Conservation (phyloP, 2,113 vertebrate species). For the Corythornis cristatus region DNA sequence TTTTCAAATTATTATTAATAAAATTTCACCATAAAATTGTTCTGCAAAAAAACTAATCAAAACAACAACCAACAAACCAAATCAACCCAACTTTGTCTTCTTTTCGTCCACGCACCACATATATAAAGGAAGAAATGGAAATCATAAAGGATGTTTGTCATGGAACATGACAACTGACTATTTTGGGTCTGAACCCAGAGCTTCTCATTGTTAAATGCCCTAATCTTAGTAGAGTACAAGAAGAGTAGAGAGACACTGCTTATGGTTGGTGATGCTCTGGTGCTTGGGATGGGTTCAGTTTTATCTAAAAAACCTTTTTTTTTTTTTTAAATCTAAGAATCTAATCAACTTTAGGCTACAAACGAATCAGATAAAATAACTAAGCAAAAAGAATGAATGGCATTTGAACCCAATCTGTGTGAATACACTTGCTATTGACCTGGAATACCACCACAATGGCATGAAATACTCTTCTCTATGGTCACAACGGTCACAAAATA, state of each 20-base stretch:
- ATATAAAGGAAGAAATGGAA: not conserved
- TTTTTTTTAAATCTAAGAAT: not conserved
- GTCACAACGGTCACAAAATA: not conserved
- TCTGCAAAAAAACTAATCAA: not conserved
- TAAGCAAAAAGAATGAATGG: not conserved
- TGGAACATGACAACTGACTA: not conserved
- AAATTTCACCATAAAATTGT: not conserved
- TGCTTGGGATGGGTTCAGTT: not conserved
- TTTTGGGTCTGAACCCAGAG: not conserved
- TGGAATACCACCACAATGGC: not conserved
- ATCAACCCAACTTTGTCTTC: not conserved
- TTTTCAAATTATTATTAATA: not conserved
- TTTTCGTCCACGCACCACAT: not conserved
- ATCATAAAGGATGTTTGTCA: rapidly evolving
- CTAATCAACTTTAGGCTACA: not conserved
- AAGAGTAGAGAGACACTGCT: not conserved
- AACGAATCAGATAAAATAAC: not conserved
- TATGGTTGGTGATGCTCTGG: not conserved
- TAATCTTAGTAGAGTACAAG: not conserved
- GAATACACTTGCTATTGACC: not conserved
- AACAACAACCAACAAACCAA: not conserved
- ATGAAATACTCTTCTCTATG: not conserved
- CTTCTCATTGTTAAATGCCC: not conserved
- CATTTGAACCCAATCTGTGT: not conserved
- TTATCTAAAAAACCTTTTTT: not conserved